Percentiles rank a stretch among this genome's conserved stretches.
Evolutionary conservation across 2,888 invertebrate species (phyloP).

Genomic region (Germaria angustata): DNA sequence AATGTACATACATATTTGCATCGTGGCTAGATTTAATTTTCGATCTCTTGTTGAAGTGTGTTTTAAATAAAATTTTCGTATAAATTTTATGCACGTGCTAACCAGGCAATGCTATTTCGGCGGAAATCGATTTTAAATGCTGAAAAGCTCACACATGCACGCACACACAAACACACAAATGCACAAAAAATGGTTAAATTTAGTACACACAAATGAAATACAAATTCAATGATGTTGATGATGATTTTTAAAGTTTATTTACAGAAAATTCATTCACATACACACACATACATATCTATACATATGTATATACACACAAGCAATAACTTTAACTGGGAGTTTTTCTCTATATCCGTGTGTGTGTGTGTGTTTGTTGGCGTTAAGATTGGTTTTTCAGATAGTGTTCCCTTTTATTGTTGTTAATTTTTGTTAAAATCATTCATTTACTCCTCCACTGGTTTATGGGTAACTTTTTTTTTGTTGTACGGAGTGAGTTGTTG

Average conservation of each 20-base stretch:
- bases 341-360: neutral
- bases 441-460: conserved; percentile 41
- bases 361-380: neutral
- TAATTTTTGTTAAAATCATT: conserved; percentile 48
- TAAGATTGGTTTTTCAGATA: neutral
- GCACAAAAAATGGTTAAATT: neutral
- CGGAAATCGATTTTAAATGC: conserved; percentile 64
- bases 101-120: conserved; percentile 58
- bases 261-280: neutral
- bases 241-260: conserved; percentile 46
- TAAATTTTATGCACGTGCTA: conserved; percentile 42
- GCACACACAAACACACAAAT: neutral
- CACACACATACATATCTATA: too few relatives aligned
- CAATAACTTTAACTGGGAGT: neutral
- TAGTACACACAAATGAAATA: conserved; percentile 13
- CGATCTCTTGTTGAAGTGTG: neutral
- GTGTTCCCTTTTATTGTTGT: conserved; percentile 9
- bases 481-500: conserved; percentile 18
- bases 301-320: too few relatives aligned
- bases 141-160: neutral
- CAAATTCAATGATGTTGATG: conserved; percentile 30
- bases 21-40: neutral
- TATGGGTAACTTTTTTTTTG: neutral
- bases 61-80: conserved; percentile 9
- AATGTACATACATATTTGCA: neutral